phyloP scores from a whole-genome alignment of 2,797 vertebrate species.

The Oreortyx pictus region DNA sequence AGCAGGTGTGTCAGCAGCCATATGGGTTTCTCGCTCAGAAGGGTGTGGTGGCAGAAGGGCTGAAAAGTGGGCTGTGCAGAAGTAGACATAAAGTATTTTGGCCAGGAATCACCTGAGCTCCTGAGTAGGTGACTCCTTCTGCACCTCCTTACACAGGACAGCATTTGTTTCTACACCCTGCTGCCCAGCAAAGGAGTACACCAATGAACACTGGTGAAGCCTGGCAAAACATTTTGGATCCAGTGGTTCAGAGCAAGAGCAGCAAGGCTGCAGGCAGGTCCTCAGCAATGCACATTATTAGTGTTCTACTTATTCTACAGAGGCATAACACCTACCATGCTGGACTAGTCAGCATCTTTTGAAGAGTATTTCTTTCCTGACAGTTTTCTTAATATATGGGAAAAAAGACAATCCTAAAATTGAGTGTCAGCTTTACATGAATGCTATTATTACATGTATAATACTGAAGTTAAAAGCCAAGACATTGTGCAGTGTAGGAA shows the following conservation, averaged over 20 bases:
- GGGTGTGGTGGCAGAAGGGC: not conserved
- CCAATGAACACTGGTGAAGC: rapidly evolving
- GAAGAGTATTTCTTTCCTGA: not conserved
- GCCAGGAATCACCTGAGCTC: not conserved
- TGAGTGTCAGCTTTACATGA: not conserved
- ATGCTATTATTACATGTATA: not conserved
- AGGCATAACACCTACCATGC: rapidly evolving
- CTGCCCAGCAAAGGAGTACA: not conserved
- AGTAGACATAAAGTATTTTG: not conserved
- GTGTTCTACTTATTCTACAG: rapidly evolving
- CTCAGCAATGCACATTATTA: rapidly evolving
- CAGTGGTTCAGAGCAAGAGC: not conserved
- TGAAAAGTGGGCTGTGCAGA: not conserved
- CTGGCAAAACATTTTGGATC: rapidly evolving
- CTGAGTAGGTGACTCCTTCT: not conserved
- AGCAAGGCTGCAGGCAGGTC: not conserved
- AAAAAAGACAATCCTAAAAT: not conserved
- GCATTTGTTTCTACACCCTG: rapidly evolving
- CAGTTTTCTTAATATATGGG: rapidly evolving
- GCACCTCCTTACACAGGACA: not conserved
- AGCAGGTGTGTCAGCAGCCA: not conserved
- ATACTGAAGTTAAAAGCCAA: not conserved
- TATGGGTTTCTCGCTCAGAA: not conserved
- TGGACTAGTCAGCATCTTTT: not conserved
- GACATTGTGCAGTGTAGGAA: not conserved